Base-by-base conservation (phyloP, 2,888 invertebrate genomes). In the Cheilosia impressa region DNA sequence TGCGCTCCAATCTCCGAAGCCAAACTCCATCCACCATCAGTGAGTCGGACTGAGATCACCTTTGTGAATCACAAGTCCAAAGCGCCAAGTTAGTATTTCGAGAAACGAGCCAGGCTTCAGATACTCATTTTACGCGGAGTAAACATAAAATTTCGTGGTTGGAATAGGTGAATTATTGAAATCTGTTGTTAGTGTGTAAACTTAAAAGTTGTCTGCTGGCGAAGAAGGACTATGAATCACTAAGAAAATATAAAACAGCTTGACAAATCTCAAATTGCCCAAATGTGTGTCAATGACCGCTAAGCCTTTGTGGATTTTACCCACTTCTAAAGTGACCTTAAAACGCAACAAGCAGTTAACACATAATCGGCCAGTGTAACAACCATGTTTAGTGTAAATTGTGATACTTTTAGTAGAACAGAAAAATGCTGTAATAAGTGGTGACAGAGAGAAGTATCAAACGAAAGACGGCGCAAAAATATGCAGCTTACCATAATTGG, bases 31-130 rank as follows among this genome's bases (percentile, higher is more conserved):
- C 27, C 27, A 73, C 15, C 24, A 34, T 69, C 68, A 27, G 27
- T 15, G 15, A 19, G n/a, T 50, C 13, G 9, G 45, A 43, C 78
- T 73, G 79, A 83, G 78, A 78, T 83, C 75, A 80, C 75, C 65
- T 80, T 71, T 62, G 58, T 79, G 75, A 84, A 75, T 80, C 80
- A 75, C 53, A 75, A 63, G 17, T 63, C 22, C n/a, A 2, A 47
- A 22, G 57, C 38, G 41, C 38, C 19, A 41, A 69, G 73, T 80
- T 71, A 84, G 84, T 84, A 53, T 75, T 63, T 55, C 80, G 71
- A 71, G 80, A 71, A 71, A 69, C 84, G 80, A 69, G 69, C 60
- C 58, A 24, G 52, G 58, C 41, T 75, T 75, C 17, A 27, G 84
- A 65, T 75, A 38, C 38, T 41, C 63, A 52, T 34, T 68, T 55